A percentile compares a stretch with the other conserved stretches of the same genome.
Conservation (phyloP, 2,888 invertebrate species). For the Drosophila stalkeri region DNA sequence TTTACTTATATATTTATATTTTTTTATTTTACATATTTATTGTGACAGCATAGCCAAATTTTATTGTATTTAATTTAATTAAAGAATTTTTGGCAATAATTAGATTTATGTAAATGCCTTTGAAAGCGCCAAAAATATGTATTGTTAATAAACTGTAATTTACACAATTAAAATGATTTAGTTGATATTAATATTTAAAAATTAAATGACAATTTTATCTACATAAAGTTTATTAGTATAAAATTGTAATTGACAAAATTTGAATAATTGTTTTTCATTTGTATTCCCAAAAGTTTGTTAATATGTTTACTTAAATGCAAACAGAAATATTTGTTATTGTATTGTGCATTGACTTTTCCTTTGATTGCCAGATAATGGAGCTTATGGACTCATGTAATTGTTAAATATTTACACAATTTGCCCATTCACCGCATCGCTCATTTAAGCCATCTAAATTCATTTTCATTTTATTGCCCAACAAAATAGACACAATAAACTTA, state of each 20-base stretch:
- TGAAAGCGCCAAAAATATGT: neutral
- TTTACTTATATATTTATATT: no score
- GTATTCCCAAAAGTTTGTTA: neutral
- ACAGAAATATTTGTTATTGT: neutral
- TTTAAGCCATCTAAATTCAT: conserved; percentile 55
- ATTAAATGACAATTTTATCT: neutral
- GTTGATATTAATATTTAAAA: neutral
- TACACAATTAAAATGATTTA: neutral
- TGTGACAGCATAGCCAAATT: no score
- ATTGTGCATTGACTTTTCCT: neutral
- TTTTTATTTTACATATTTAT: no score
- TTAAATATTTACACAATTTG: conserved; percentile 29
- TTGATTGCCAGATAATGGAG: conserved; percentile 25
- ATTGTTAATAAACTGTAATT: neutral
- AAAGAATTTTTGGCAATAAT: no score
- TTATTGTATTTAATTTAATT: no score
- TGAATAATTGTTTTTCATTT: neutral
- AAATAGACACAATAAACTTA: conserved; percentile 10
- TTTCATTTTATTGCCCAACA: conserved; percentile 31
- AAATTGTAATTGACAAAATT: neutral
- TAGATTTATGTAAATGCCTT: no score
- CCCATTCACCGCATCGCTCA: conserved; percentile 22
- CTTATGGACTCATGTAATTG: conserved; percentile 9
- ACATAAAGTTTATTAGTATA: no score
- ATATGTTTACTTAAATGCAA: neutral